Percentiles rank a stretch among this genome's conserved stretches.
phyloP scores from a whole-genome alignment of 2,888 invertebrate genomes.

The Apamea monoglypha region DNA sequence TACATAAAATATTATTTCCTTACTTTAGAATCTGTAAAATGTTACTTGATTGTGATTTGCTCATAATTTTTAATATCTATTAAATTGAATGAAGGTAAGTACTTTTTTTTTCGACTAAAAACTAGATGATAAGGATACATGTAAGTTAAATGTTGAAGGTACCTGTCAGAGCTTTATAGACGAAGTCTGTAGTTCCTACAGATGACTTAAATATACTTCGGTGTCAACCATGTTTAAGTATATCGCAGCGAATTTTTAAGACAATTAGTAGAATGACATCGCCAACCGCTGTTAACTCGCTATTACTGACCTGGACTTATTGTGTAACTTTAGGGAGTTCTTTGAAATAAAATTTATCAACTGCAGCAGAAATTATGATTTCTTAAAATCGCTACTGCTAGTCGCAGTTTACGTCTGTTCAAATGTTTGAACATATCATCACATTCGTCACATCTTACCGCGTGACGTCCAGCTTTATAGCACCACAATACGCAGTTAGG shows the following conservation, averaged over 20 bases:
- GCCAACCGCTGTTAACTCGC: constrained; percentile 35
- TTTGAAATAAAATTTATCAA: neutral
- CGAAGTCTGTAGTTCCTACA: neutral
- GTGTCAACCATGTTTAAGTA: neutral
- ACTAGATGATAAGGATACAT: neutral
- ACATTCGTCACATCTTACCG: constrained; percentile 19
- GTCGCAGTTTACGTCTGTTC: constrained; percentile 1
- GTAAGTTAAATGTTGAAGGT: neutral
- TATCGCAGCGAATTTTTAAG: neutral
- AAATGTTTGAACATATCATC: neutral
- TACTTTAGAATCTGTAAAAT: constrained; percentile 9
- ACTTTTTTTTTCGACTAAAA: constrained; percentile 15
- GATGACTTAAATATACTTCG: constrained; percentile 8
- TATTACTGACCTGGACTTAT: constrained; percentile 33
- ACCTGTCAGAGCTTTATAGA: neutral
- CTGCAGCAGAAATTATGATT: neutral
- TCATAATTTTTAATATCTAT: neutral
- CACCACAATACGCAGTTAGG: constrained; percentile 10
- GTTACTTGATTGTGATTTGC: neutral
- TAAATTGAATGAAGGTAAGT: neutral
- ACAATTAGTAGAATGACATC: constrained; percentile 2
- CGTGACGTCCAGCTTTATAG: constrained; percentile 14
- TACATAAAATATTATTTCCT: constrained; percentile 30
- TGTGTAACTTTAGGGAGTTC: constrained; percentile 12
- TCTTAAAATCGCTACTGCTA: neutral